Base-by-base conservation (phyloP, 2,888 invertebrate genomes). In the Lapara coniferarum region DNA sequence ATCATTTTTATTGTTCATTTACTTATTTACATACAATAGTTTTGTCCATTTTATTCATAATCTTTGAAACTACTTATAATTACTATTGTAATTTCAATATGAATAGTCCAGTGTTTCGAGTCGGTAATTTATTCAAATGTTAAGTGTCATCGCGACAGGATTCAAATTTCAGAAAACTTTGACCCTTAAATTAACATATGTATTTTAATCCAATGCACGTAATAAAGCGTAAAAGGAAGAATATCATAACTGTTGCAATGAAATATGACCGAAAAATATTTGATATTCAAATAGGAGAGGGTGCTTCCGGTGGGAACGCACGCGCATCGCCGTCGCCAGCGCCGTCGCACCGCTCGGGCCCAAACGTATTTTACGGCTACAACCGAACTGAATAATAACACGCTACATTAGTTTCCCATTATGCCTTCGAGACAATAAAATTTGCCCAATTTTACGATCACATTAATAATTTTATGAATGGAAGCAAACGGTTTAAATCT, bases 391-490 rank as follows among this genome's bases (percentile, higher is more conserved):
- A 92, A 93, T 93, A 93, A 93, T 93, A 93, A 92, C 93, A 93
- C 93, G 93, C 89, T 91, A 93, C 93, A 93, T 93, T 93, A 93
- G 93, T 91, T 93, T 93, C 92, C 93, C 93, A 93, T 93, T 93
- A 93, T 93, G 89, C 88, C 91, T 90, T 87, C 92, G 90, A 92
- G 92, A 93, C 92, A 93, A 93, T 93, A 93, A 93, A 93, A 93
- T 92, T 93, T 93, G 90, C 92, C 88, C 93, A 92, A 93, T 92
- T 93, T 93, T 93, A 93, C 91, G 93, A 93, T 90, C 91, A 81
- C 93, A 93, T 93, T 91, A 93, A 93, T 93, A 93, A 93, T 93
- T 93, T 93, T 93, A 93, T 93, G 93, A 93, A 93, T 92, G 91
- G 92, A 89, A 90, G 91, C 92, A 90, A 90, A 90, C 85, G 88